Conservation (phyloP, 2,797 vertebrate genomes). For the Tragopan temminckii region DNA sequence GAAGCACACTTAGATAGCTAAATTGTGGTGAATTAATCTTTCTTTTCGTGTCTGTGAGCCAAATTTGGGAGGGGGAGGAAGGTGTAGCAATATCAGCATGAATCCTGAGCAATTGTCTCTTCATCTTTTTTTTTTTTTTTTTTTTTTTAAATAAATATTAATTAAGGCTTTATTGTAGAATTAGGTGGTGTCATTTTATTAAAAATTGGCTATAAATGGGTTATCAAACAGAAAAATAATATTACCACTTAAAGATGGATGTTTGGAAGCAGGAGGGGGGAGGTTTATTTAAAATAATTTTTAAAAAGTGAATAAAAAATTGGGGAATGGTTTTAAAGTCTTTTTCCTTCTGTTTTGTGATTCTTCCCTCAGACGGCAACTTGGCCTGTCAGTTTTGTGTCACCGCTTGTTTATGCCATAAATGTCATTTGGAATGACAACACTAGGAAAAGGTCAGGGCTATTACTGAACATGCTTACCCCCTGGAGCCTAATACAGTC, state of each 20-base stretch:
- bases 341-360: conserved; percentile 27
- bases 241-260: neutral
- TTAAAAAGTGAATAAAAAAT: neutral
- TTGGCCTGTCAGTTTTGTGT: conserved; percentile 77
- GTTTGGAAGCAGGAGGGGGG: neutral
- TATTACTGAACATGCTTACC: conserved; percentile 77
- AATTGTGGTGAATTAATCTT: neutral
- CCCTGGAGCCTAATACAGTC: conserved; percentile 76
- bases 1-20: neutral
- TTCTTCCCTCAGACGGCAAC: conserved; percentile 57
- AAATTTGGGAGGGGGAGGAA: neutral
- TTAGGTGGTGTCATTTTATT: neutral
- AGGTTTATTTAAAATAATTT: neutral
- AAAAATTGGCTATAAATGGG: neutral
- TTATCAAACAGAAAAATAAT: neutral
- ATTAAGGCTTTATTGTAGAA: neutral
- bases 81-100: accelerated
- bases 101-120: neutral
- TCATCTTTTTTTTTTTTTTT: neutral
- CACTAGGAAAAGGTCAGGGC: conserved; percentile 76
- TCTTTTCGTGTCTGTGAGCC: neutral
- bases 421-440: conserved; percentile 79
- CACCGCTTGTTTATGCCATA: conserved; percentile 76
- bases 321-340: neutral
- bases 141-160: neutral